Percentiles rank a stretch among this genome's conserved stretches.
Evolutionary conservation across 1,140 invertebrate genomes (phyloP).

Genomic region (Drosophila sulfurigaster): DNA sequence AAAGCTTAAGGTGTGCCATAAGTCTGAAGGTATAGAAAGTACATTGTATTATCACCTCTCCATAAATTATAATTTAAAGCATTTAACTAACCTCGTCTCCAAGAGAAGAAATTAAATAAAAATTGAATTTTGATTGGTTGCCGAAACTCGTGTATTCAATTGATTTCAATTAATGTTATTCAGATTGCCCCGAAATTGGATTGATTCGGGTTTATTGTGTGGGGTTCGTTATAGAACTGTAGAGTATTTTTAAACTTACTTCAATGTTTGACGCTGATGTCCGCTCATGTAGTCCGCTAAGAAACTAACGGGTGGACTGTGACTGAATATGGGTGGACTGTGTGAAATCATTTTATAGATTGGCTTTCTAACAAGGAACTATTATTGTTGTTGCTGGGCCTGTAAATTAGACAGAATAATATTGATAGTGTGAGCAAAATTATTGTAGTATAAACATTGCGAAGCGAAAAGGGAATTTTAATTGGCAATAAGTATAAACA

Average conservation of each 20-base stretch:
- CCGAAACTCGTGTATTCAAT: constrained; percentile 44
- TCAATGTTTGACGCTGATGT: constrained; percentile 78
- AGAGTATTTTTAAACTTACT: constrained; percentile 62
- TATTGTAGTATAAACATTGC: constrained; percentile 36
- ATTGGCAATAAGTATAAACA: constrained; percentile 59
- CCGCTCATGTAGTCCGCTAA: constrained; percentile 86
- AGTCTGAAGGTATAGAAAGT: constrained; percentile 10
- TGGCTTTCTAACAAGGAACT: constrained; percentile 70
- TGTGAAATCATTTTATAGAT: constrained; percentile 87
- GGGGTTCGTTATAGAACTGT: constrained; percentile 22
- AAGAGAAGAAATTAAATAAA: constrained; percentile 24
- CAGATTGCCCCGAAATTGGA: constrained; percentile 40
- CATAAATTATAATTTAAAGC: background rate
- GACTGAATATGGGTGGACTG: constrained; percentile 89
- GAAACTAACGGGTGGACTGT: constrained; percentile 88
- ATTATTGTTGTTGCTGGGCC: constrained; percentile 49
- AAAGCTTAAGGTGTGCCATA: constrained; percentile 27
- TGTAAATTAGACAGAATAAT: constrained; percentile 56
- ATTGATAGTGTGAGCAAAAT: constrained; percentile 52
- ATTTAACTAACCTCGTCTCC: background rate
- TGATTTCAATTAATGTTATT: constrained; percentile 58
- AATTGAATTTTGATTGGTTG: constrained; percentile 49
- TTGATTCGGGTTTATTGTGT: background rate
- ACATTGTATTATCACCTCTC: constrained; percentile 6
- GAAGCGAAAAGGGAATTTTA: constrained; percentile 45